phyloP scores from a whole-genome alignment of 2,888 invertebrate species.

The Scelioninae gen. 2 region DNA sequence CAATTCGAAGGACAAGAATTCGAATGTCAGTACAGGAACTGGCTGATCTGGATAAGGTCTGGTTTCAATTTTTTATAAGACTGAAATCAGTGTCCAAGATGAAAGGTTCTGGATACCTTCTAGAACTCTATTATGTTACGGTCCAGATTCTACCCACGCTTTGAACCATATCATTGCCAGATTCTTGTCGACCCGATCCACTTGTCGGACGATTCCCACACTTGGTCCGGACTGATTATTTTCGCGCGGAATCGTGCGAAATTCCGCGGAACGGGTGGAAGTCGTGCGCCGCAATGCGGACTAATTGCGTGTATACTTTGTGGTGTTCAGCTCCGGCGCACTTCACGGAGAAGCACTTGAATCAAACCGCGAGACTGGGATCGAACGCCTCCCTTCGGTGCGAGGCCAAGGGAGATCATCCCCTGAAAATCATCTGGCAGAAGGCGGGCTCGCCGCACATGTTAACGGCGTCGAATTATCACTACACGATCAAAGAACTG shows the following conservation, averaged over 20 bases:
- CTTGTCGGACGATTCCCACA: too few relatives aligned
- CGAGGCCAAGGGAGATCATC: conserved; percentile 91
- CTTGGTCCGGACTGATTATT: too few relatives aligned
- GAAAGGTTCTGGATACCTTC: too few relatives aligned
- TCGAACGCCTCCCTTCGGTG: conserved; percentile 81
- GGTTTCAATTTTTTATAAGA: too few relatives aligned
- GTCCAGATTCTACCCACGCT: too few relatives aligned
- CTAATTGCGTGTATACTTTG: conserved; percentile 42
- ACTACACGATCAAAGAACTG: conserved; percentile 71
- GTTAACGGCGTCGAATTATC: conserved; percentile 72
- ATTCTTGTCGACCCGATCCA: too few relatives aligned
- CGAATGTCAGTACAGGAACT: too few relatives aligned
- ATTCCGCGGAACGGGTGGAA: not conserved
- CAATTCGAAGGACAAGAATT: too few relatives aligned
- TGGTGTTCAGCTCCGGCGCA: conserved; percentile 84
- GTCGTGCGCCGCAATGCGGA: conserved; percentile 1
- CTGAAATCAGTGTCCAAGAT: too few relatives aligned
- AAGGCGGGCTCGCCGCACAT: conserved; percentile 78
- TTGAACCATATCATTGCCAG: too few relatives aligned
- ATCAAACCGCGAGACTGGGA: conserved; percentile 73
- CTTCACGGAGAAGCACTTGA: conserved; percentile 83
- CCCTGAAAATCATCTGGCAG: conserved; percentile 90
- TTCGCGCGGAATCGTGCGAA: not conserved
- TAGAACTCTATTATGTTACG: too few relatives aligned
- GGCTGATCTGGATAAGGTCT: too few relatives aligned